These are phyloP conservation scores for Diabrotica virgifera DNA, from an alignment of 1,140 invertebrate species.

Conservation along the genomic window DNA sequence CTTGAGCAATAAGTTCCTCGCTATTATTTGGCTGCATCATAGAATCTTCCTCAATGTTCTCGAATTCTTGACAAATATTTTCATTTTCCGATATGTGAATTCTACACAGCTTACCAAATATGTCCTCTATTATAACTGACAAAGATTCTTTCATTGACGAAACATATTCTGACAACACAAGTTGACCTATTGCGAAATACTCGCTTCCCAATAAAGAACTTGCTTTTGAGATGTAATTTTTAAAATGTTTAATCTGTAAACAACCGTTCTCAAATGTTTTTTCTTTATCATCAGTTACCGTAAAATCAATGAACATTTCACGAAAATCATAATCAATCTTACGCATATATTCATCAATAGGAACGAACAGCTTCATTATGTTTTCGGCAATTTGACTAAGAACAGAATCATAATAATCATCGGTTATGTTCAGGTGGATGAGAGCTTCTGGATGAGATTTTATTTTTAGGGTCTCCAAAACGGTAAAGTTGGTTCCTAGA, in stretches of 20 bases:
- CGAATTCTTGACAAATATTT: slow-evolving; percentile 62
- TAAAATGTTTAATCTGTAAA: slow-evolving; percentile 59
- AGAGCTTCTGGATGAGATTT: slow-evolving; percentile 20
- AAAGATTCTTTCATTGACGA: slow-evolving; percentile 49
- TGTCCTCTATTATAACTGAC: slow-evolving; percentile 48
- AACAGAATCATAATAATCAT: slow-evolving; percentile 25
- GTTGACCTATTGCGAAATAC: slow-evolving; percentile 57
- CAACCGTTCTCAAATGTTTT: slow-evolving; percentile 55
- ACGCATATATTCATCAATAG: slow-evolving; percentile 24
- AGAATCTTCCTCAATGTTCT: slow-evolving; percentile 57
- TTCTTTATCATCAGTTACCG: slow-evolving; percentile 4
- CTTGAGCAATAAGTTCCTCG: slow-evolving; percentile 64
- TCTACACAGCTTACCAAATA: slow-evolving; percentile 51
- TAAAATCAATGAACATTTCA: slow-evolving; percentile 27
- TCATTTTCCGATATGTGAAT: slow-evolving; percentile 52
- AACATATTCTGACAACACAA: slow-evolving; percentile 53
- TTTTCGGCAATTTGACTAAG: slow-evolving; percentile 23
- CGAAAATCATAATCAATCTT: slow-evolving; percentile 24
- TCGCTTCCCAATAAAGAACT: slow-evolving; percentile 59
- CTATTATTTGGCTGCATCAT: slow-evolving; percentile 65
- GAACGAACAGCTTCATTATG: slow-evolving; percentile 29
- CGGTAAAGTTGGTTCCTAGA: slow-evolving; percentile 51
- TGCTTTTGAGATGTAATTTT: slow-evolving; percentile 57
- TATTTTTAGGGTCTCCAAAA: slow-evolving; percentile 46
- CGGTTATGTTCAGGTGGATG: slow-evolving; percentile 31